Evolutionary conservation across 2,797 vertebrate species (phyloP).

Genomic region (Bovichtus variegatus): DNA sequence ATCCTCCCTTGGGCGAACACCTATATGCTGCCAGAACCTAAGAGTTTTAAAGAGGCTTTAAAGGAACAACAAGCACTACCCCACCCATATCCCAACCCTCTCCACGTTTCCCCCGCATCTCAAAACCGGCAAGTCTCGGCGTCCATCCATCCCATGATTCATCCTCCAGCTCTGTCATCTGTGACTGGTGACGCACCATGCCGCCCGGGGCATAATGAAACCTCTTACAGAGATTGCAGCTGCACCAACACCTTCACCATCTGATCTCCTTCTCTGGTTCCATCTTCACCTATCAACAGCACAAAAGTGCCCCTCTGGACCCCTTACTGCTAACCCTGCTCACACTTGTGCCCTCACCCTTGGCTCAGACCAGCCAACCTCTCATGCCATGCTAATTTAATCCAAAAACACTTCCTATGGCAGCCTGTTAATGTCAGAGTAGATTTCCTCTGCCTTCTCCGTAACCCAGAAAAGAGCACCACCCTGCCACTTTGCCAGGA

Average conservation of each 20-base stretch:
- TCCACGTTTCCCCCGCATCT: conserved; percentile 48
- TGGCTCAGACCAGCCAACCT: conserved; percentile 53
- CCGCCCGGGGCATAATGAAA: conserved; percentile 63
- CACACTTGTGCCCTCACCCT: conserved; percentile 57
- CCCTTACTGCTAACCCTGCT: conserved; percentile 31
- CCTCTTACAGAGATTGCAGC: conserved; percentile 56
- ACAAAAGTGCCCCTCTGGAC: conserved; percentile 19
- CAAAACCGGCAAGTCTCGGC: conserved; percentile 63
- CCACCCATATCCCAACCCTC: conserved; percentile 56
- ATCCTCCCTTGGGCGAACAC: conserved; percentile 40
- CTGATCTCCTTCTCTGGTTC: conserved; percentile 37
- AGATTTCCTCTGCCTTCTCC: conserved; percentile 85
- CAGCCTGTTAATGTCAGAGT: conserved; percentile 89
- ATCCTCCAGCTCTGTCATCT: conserved; percentile 70
- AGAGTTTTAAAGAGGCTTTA: conserved; percentile 57
- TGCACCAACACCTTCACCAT: conserved; percentile 48
- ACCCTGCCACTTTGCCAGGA: conserved; percentile 86
- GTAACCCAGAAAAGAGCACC: conserved; percentile 87
- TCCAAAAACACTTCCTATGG: conserved; percentile 89
- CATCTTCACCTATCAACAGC: conserved; percentile 46
- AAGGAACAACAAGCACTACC: conserved; percentile 59
- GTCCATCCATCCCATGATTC: conserved; percentile 69
- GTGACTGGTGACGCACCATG: conserved; percentile 63
- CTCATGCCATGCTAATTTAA: conserved; percentile 85
- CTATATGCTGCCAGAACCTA: conserved; percentile 45